Conservation (phyloP, 2,888 invertebrate genomes). For the Mesoligia furuncula region DNA sequence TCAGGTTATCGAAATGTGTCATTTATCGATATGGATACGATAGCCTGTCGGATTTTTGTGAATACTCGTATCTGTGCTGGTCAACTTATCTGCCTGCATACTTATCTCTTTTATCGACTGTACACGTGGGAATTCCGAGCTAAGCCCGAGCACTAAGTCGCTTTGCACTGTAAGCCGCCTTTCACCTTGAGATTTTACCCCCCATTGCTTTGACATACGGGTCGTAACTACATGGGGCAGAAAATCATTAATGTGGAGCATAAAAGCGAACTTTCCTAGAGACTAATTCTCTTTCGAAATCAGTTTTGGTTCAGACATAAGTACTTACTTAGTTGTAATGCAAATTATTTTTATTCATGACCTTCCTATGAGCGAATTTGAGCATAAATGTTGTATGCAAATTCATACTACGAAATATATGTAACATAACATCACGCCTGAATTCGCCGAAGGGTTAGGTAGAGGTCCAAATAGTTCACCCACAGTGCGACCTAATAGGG, state of each 20-base stretch:
- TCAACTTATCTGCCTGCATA: not conserved
- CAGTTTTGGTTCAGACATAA: not conserved
- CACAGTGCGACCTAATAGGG: too few relatives aligned
- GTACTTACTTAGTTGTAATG: too few relatives aligned
- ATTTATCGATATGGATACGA: too few relatives aligned
- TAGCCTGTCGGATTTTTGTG: too few relatives aligned
- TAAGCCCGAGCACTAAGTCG: conserved; percentile 12
- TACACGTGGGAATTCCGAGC: conserved; percentile 16
- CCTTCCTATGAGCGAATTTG: too few relatives aligned
- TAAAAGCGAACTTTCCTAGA: not conserved
- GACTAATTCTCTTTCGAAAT: not conserved
- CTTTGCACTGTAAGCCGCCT: conserved; percentile 11
- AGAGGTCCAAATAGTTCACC: too few relatives aligned
- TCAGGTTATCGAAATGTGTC: too few relatives aligned
- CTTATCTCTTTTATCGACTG: not conserved
- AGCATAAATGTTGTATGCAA: too few relatives aligned
- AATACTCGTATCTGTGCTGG: not conserved
- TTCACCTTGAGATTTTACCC: conserved; percentile 21
- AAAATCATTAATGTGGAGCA: not conserved
- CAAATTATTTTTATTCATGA: too few relatives aligned
- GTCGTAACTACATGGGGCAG: conserved; percentile 3
- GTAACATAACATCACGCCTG: too few relatives aligned
- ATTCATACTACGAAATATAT: too few relatives aligned
- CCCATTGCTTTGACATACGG: conserved; percentile 24
- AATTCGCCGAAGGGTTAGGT: too few relatives aligned